Conservation (phyloP, 1,140 invertebrate genomes). For the Prorops nasuta region DNA sequence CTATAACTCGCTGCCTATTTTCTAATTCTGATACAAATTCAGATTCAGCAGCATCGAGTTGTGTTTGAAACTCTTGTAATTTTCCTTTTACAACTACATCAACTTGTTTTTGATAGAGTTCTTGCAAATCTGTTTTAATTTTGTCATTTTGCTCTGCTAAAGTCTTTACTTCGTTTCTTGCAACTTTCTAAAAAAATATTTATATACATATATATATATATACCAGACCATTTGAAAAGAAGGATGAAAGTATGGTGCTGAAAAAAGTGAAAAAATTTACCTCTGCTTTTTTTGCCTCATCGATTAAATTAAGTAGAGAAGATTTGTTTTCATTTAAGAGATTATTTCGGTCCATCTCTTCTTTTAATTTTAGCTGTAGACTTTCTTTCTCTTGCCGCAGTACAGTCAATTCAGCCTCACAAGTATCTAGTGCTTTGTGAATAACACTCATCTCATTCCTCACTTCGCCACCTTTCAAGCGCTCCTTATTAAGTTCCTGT, state of each 20-base stretch:
- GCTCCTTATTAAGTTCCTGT: conserved; percentile 48
- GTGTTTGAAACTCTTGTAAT: conserved; percentile 73
- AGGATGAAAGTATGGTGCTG: conserved; percentile 5
- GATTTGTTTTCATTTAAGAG: conserved; percentile 57
- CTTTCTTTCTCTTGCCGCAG: conserved; percentile 59
- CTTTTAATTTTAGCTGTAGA: conserved; percentile 55
- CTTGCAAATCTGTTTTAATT: conserved; percentile 66
- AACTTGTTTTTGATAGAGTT: conserved; percentile 76
- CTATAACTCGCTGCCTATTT: conserved; percentile 64
- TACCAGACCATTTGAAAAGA: too few relatives aligned
- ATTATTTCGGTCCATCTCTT: conserved; percentile 54
- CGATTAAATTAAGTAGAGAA: conserved; percentile 50
- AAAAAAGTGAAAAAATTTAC: conserved; percentile 34
- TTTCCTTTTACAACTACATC: conserved; percentile 74
- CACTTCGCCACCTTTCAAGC: conserved; percentile 38
- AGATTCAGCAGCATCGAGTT: conserved; percentile 68
- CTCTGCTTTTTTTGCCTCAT: conserved; percentile 55
- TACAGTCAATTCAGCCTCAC: conserved; percentile 58
- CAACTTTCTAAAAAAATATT: conserved; percentile 47
- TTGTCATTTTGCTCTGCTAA: conserved; percentile 62
- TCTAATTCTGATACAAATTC: conserved; percentile 65
- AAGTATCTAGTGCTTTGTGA: conserved; percentile 56
- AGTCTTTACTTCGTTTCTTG: conserved; percentile 59
- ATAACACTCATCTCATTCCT: conserved; percentile 55
- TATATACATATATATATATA: not conserved